Evolutionary conservation across 2,113 vertebrate species (phyloP), one percentile per base, ranked within the genome.

Genomic region (Catharus fuscescens): DNA sequence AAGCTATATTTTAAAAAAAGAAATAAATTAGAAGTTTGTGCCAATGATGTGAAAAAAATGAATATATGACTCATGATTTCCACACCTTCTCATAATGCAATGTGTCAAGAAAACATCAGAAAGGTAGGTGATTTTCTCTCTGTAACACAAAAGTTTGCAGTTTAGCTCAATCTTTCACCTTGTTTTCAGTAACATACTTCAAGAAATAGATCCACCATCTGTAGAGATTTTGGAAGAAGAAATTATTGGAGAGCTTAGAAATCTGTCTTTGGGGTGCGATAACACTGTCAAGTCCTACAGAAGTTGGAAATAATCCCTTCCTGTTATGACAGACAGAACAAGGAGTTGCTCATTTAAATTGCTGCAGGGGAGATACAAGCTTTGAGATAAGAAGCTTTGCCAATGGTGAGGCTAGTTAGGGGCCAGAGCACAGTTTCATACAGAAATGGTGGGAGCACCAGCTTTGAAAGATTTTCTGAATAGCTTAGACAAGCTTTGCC

Each of bases 111-210:
- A 65, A 82, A 61, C 15, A 45, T 65, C 50, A 72, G 21, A 65
- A 57, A 80, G 8, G 21, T 57, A 69, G 54, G n/a, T 29, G n/a
- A 80, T 77, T 85, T 92, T 90, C 20, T 50, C 21, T 77, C 23
- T 80, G 7, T 52, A 73, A 72, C 59, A 42, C 12, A 14, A 61
- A 57, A 88, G 21, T 73, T 73, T 86, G 29, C 42, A 86, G 45
- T 83, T 91, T 80, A 93, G 54, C 12, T 66, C 76, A 92, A 80
- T 80, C 42, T 93, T 92, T 92, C 50, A 80, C 64, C 42, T 61
- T 50, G 12, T 66, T 91, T 96, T 88, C 42, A n/a, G 67, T 61
- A 76, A 56, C 12, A 87, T 42, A 38, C 13, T 90, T 81, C 48
- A 90, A 57, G 62, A 95, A 79, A 60, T 81, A 64, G 18, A 36